Base-by-base conservation (phyloP, 1,140 invertebrate genomes). In the Bombus waltoni region DNA sequence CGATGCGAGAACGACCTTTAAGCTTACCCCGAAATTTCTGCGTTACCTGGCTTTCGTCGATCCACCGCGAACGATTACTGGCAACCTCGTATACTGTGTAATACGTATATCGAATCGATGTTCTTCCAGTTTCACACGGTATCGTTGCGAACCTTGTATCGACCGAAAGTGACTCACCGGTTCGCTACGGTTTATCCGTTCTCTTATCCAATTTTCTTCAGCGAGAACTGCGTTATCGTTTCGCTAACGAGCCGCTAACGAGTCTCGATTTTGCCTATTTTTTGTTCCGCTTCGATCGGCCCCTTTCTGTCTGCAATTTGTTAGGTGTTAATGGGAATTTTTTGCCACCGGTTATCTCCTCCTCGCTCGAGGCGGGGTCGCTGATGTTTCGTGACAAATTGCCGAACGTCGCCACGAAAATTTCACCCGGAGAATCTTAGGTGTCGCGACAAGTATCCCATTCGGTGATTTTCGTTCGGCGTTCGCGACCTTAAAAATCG, bases 181-280 rank as follows among this genome's bases (percentile, higher is more conserved):
- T 53, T 53, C 47, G 18, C 47, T 53, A 22, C 47, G 47, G 47
- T 53, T 53, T 53, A 53, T 53, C 47, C 47, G 1, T 53, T 53
- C 65, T 88, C 65, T 88, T 76, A 81, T 89, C 66, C 76, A 47
- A 76, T 62, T 81, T 42, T 68, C 68, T 72, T 35, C 22, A 2
- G 11, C 40, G 66, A n/a, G 32, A 32, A 81, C 57, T 75, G 66
- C 73, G n/a, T 87, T 87, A 83, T 89, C 83, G 83, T 32, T 32
- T 22, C 15, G 47, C 72, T 87, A 89, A 83, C 72, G 72, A 89
- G 76, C 76, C 47, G 65, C 71, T 88, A 88, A 86, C 87, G 71
- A 88, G 80, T 83, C 44, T 28, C 32, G 32, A 83, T 80, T 86
- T 83, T 82, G 53, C 77, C 59, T 25, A 57, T 53, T 78, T 78